Conservation (phyloP, 1,140 invertebrate genomes). For the Phymastichus coffea region DNA sequence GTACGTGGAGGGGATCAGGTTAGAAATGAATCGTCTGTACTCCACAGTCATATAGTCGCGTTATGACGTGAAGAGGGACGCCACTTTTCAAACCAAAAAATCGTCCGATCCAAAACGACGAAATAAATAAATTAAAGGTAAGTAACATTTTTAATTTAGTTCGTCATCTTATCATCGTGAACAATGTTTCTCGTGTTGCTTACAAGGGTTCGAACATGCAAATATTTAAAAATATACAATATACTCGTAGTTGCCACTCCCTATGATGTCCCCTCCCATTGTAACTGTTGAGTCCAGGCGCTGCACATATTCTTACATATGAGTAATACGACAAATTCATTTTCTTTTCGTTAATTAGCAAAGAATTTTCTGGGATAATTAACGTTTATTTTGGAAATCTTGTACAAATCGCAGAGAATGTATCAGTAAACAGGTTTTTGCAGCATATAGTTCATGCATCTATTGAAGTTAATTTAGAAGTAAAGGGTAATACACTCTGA, state of each 20-base stretch:
- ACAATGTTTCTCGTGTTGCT: not conserved
- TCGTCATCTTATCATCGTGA: not conserved
- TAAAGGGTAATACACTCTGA: no score
- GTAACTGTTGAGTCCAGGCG: slow-evolving; percentile 7
- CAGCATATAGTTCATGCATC: no score
- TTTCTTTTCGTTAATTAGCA: no score
- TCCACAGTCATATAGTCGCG: not conserved
- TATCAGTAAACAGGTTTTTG: no score
- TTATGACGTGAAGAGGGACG: slow-evolving; percentile 8
- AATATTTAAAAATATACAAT: not conserved
- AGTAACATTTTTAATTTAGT: not conserved
- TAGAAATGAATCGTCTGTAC: not conserved
- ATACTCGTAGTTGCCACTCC: slow-evolving; percentile 14
- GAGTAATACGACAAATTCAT: no score
- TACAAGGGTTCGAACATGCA: not conserved
- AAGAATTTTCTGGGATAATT: no score
- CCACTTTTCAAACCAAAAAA: slow-evolving; percentile 9
- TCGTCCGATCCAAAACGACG: not conserved
- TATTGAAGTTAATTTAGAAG: no score
- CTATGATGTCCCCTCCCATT: slow-evolving; percentile 20
- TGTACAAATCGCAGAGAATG: no score
- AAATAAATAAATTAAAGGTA: slow-evolving; percentile 13
- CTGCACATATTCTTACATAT: slow-evolving; percentile 2
- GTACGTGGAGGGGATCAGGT: slow-evolving; percentile 8
- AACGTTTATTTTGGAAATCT: no score